A percentile compares a stretch with the other conserved stretches of the same genome.
Conservation (phyloP, 2,797 vertebrate species). For the Sebastes iracundus region DNA sequence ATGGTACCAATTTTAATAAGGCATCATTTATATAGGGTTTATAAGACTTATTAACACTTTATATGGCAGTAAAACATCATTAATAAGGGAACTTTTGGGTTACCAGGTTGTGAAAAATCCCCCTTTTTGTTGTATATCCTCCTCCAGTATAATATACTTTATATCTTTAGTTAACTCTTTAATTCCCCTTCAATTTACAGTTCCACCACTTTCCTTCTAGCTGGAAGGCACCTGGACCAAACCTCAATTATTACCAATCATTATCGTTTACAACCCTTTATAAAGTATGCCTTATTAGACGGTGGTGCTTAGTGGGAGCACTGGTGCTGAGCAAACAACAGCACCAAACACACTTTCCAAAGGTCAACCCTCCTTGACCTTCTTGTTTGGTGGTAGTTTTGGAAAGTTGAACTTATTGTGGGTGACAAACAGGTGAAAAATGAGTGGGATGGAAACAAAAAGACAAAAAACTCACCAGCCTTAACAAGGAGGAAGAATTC, state of each 20-base stretch:
- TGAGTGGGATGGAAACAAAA: not conserved
- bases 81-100: not conserved
- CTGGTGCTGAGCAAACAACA: not conserved
- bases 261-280: not conserved
- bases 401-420: not conserved
- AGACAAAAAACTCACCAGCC: slow-evolving; percentile 60
- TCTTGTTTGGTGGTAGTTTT: not conserved
- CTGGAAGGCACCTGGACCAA: not conserved
- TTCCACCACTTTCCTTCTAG: not conserved
- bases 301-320: not conserved
- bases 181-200: not conserved
- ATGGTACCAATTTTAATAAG: not conserved
- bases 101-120: not conserved
- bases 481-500: slow-evolving; percentile 74
- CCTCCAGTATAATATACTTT: not conserved
- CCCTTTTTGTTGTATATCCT: not conserved
- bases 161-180: not conserved
- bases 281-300: not conserved
- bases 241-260: not conserved
- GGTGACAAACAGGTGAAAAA: not conserved
- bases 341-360: not conserved
- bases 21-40: not conserved
- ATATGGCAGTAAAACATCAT: not conserved
- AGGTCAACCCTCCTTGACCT: not conserved
- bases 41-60: not conserved